Conservation (phyloP, 2,113 vertebrate species). For the Anhinga anhinga region DNA sequence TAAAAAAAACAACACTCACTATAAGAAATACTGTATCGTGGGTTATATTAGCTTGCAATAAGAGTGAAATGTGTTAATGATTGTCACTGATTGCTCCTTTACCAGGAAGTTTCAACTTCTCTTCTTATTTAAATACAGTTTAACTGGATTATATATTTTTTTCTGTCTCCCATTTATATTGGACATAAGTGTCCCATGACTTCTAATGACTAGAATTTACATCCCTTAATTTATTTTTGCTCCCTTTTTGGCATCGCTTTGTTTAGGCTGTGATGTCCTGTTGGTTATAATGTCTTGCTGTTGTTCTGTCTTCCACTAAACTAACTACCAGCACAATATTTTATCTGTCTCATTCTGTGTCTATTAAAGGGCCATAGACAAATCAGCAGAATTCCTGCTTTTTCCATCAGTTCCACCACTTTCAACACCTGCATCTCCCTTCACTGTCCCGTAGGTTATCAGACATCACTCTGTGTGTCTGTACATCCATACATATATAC, state of each 20-base stretch:
- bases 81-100: not conserved
- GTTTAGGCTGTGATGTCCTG: not conserved
- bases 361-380: not conserved
- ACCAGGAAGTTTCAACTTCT: not conserved
- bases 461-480: not conserved
- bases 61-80: not conserved
- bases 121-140: not conserved
- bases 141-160: not conserved
- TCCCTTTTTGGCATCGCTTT: not conserved
- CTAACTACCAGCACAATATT: not conserved
- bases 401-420: not conserved
- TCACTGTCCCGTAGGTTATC: not conserved
- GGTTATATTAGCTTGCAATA: not conserved
- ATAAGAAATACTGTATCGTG: not conserved
- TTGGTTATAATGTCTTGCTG: not conserved
- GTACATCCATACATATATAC: rapidly evolving
- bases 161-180: not conserved
- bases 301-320: not conserved
- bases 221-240: not conserved
- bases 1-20: not conserved
- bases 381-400: not conserved
- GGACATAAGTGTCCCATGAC: not conserved
- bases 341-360: not conserved
- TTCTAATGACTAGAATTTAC: not conserved
- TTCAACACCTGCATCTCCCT: not conserved